These are phyloP conservation scores for Gadus macrocephalus DNA, from an alignment of 2,113 vertebrate genomes.

Conservation along the genomic window DNA sequence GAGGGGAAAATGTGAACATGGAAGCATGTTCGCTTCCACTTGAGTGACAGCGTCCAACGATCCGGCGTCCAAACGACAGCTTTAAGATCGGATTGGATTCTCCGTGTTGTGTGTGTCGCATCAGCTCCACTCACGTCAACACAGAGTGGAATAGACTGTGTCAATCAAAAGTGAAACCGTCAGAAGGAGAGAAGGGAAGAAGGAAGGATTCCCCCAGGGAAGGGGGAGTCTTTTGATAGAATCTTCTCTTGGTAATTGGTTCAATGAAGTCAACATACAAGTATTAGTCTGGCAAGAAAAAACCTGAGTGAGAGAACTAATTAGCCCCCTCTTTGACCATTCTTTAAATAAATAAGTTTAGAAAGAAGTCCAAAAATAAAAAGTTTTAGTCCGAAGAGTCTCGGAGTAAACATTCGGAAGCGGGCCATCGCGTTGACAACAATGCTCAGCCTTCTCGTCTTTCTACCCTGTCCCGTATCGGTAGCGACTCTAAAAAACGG, in stretches of 20 bases:
- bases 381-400: slow-evolving; percentile 37
- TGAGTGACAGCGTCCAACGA: slow-evolving; percentile 41
- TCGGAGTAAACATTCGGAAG: slow-evolving; percentile 9
- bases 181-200: not conserved
- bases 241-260: slow-evolving; percentile 42
- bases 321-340: slow-evolving; percentile 12
- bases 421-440: no score
- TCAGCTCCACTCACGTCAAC: not conserved
- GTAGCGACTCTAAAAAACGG: no score
- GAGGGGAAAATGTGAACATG: slow-evolving; percentile 30
- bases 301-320: slow-evolving; percentile 20
- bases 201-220: no score
- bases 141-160: slow-evolving; percentile 12
- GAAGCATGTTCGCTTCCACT: slow-evolving; percentile 9
- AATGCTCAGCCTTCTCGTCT: no score
- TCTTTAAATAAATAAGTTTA: no score
- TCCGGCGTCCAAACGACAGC: slow-evolving; percentile 31
- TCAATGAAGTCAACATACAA: slow-evolving; percentile 35
- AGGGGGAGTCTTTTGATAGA: slow-evolving; percentile 14
- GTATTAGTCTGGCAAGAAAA: no score
- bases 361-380: no score
- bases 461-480: no score
- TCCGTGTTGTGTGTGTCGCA: not conserved
- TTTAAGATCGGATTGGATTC: slow-evolving; percentile 19
- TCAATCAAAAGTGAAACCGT: slow-evolving; percentile 37